A percentile compares a stretch with the other conserved stretches of the same genome.
These are phyloP conservation scores for Crax fasciolata DNA, from an alignment of 2,797 vertebrate genomes.

Conservation along the genomic window DNA sequence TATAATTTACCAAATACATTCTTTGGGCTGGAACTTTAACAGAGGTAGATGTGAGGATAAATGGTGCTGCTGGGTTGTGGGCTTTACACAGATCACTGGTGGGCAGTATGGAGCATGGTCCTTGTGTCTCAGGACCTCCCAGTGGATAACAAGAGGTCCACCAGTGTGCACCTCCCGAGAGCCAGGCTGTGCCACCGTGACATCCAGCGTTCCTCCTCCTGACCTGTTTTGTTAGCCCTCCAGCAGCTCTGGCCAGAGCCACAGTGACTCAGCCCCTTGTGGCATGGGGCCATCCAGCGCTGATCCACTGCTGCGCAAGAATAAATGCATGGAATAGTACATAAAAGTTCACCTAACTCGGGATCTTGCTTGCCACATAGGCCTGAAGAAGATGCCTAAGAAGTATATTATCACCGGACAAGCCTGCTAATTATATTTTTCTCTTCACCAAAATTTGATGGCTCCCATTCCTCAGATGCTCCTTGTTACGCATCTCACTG, in stretches of 20 bases:
- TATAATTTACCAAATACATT: not conserved
- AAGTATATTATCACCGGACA: not conserved
- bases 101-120: rapidly evolving
- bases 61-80: rapidly evolving
- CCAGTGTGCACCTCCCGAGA: not conserved
- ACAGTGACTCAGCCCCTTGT: not conserved
- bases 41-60: not conserved
- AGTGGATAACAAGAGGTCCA: rapidly evolving
- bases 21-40: not conserved
- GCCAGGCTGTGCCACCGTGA: not conserved
- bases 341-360: not conserved
- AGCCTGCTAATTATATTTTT: not conserved
- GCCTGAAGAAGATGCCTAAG: not conserved
- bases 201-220: not conserved
- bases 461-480: not conserved
- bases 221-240: not conserved
- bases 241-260: not conserved
- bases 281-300: not conserved
- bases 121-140: not conserved
- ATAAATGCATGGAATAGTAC: not conserved
- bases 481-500: not conserved
- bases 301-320: not conserved
- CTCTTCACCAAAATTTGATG: not conserved
- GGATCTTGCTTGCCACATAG: not conserved
- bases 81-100: not conserved